These are phyloP conservation scores for Bergia sp. DNA, from an alignment of 92 coral and sea anemone genomes.

Conservation along the genomic window DNA sequence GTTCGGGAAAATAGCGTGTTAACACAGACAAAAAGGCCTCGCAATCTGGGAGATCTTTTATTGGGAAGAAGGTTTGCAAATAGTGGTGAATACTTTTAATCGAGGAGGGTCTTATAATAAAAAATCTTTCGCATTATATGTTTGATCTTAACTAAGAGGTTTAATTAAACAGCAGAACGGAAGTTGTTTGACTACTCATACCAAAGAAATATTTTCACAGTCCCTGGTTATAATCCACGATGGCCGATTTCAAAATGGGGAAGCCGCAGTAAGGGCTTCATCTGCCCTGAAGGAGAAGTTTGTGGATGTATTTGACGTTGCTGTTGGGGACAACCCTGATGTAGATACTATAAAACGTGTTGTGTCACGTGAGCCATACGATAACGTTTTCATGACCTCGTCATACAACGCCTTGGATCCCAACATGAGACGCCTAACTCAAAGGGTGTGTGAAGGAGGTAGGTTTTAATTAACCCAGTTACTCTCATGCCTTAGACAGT, in stretches of 20 bases:
- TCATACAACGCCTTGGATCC: conserved; percentile 43
- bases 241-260: conserved; percentile 25
- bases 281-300: not conserved
- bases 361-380: conserved; percentile 30
- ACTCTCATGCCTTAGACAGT: not conserved
- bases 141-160: no score
- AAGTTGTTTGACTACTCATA: not conserved
- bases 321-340: conserved; percentile 10
- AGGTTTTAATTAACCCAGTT: not conserved
- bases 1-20: no score
- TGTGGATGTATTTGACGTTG: conserved; percentile 32
- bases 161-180: not conserved
- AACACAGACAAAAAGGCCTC: no score
- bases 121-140: no score
- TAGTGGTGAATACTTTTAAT: no score
- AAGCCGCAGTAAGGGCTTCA: conserved; percentile 25
- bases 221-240: conserved; percentile 38
- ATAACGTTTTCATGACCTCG: conserved; percentile 23
- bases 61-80: no score
- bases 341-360: not conserved
- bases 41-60: no score
- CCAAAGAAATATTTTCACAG: not conserved
- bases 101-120: no score
- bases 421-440: conserved; percentile 33
- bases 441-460: conserved; percentile 49